Percentiles rank a stretch among this genome's conserved stretches.
Evolutionary conservation across 2,113 vertebrate species (phyloP).

Genomic region (Bos indicus): DNA sequence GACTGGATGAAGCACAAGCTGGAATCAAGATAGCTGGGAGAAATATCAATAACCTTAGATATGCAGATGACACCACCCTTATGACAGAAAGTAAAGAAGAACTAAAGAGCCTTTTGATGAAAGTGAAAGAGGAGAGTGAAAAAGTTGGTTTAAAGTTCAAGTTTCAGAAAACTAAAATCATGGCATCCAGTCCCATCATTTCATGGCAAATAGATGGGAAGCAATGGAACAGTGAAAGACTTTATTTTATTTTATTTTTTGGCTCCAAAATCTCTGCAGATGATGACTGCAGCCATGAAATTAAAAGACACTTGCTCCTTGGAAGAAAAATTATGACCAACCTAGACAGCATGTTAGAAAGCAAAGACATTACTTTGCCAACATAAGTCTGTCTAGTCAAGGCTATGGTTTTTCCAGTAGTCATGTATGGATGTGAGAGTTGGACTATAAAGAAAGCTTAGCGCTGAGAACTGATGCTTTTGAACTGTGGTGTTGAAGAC

Average conservation of each 20-base stretch:
- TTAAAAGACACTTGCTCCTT: background rate
- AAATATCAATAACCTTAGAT: background rate
- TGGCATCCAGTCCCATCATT: background rate
- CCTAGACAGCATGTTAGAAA: background rate
- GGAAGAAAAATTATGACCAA: background rate
- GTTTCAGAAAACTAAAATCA: background rate
- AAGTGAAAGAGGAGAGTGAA: background rate
- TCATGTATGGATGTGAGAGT: background rate
- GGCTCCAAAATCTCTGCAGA: background rate
- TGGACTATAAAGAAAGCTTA: background rate
- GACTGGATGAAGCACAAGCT: background rate
- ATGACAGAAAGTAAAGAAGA: background rate
- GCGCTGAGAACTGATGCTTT: accelerated
- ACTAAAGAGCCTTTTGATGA: background rate
- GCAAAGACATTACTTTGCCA: background rate
- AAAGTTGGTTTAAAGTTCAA: background rate
- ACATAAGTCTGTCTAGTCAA: background rate
- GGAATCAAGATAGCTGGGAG: background rate
- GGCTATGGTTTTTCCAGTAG: background rate
- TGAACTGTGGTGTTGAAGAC: background rate
- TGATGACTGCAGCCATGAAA: background rate
- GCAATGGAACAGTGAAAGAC: background rate
- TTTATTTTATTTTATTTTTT: background rate
- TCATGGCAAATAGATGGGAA: background rate
- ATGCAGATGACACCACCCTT: background rate